These are phyloP conservation scores for Matsumurasca onukii DNA, from an alignment of 1,140 invertebrate species.

Conservation along the genomic window DNA sequence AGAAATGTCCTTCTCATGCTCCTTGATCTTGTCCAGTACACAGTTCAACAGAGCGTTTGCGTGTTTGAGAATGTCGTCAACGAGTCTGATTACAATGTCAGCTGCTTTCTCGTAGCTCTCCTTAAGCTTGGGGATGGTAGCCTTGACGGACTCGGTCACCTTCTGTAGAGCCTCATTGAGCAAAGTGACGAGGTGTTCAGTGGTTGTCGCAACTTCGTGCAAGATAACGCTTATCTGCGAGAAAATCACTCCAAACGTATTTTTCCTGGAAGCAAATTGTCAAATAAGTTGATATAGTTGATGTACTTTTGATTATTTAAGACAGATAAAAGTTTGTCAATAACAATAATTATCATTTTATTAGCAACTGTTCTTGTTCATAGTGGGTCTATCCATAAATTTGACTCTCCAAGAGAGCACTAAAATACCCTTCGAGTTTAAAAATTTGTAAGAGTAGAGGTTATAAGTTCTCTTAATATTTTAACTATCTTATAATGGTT, in stretches of 20 bases:
- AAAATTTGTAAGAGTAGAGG: no score
- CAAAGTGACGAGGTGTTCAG: constrained; percentile 47
- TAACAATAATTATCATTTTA: no score
- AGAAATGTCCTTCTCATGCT: constrained; percentile 65
- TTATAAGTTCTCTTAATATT: no score
- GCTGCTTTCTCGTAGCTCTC: constrained; percentile 54
- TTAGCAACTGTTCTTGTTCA: no score
- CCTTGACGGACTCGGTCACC: constrained; percentile 48
- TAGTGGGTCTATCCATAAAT: no score
- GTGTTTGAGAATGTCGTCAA: constrained; percentile 53
- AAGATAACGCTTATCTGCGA: constrained; percentile 30
- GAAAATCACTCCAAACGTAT: constrained; percentile 11
- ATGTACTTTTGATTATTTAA: no score
- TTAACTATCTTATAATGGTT: no score
- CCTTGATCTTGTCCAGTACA: constrained; percentile 41
- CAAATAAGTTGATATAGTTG: no score
- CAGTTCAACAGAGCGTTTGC: constrained; percentile 49
- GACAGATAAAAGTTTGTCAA: no score
- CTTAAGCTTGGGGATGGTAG: constrained; percentile 58
- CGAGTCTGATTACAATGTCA: constrained; percentile 47
- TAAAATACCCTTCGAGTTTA: no score
- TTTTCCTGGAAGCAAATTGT: constrained; percentile 34
- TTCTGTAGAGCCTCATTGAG: constrained; percentile 39
- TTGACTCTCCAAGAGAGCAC: no score
- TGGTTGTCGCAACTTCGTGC: constrained; percentile 37